Base-by-base conservation (phyloP, 2,888 invertebrate species). In the Napeogenes sylphis region DNA sequence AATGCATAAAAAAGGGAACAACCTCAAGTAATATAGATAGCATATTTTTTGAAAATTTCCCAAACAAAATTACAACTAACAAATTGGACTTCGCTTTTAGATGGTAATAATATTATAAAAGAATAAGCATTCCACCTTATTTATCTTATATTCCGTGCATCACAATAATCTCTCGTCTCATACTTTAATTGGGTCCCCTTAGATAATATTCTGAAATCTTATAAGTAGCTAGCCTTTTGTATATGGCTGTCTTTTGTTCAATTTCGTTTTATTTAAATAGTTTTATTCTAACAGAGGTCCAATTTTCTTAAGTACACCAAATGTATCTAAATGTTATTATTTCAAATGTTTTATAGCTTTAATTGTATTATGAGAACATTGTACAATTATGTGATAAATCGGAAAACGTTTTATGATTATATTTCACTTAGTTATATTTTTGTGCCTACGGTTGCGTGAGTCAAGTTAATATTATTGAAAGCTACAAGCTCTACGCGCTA, bases 221-320 rank as follows among this genome's bases (percentile, higher is more conserved):
- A 46, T 46, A 45, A 59, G 45, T 32, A 14, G 45, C 14, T 13
- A 35, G 35, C 45, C 38, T 35, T 21, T 33, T 56, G 59, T 66
- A 61, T 68, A 21, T 51, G 45, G 32, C 21, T 45, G 13, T 53
- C 56, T 53, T 42, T 21, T 56, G 33, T 30, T 10, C n/a, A 47
- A 5, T n/a, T 45, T 45, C 54, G 53, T 47, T 47, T 47, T 55
- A 47, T 55, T 58, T 47, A 71, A 70, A 71, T 68, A 67, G 68
- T 60, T 58, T 56, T 55, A 61, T 55, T 56, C 30, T 54, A 51
- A 10, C 8, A 59, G n/a, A 58, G 21, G 21, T 33, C n/a, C 38
- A 45, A 45, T 45, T 47, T 47, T 47, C 5, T 14, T 6, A 14
- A 12, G n/a, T 47, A 21, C 21, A 21, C 21, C 21, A 21, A 21